phyloP scores from a whole-genome alignment of 2,888 invertebrate genomes.

The Phalera bucephala region DNA sequence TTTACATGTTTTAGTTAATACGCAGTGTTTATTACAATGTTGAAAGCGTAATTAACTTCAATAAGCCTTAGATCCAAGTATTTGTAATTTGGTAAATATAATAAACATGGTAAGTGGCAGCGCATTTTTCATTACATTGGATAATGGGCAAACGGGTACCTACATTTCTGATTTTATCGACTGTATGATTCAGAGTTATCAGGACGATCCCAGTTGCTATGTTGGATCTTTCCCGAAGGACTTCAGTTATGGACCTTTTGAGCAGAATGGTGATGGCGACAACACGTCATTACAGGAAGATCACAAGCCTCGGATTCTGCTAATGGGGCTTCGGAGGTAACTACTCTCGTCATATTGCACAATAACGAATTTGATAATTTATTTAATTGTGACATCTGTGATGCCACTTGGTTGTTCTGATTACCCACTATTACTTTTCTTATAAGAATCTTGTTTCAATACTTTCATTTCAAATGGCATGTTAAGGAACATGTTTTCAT shows the following conservation, averaged over 20 bases:
- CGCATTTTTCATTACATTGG: not conserved
- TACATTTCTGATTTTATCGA: constrained; percentile 22
- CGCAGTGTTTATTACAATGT: not conserved
- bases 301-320: constrained; percentile 95
- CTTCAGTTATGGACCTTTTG: constrained; percentile 95
- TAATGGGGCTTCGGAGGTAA: constrained; percentile 96
- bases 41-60: not conserved
- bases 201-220: constrained; percentile 79
- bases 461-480: too few relatives aligned
- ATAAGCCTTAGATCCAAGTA: not conserved
- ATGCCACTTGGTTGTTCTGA: too few relatives aligned
- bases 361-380: constrained; percentile 7
- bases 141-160: not conserved
- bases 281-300: constrained; percentile 85
- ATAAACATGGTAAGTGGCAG: constrained; percentile 21
- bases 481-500: too few relatives aligned
- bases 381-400: too few relatives aligned
- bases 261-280: constrained; percentile 89
- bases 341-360: not conserved
- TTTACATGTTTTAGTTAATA: not conserved
- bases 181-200: constrained; percentile 51
- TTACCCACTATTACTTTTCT: too few relatives aligned
- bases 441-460: constrained; percentile 6
- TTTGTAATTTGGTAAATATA: not conserved
- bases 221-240: constrained; percentile 93